Evolutionary conservation across 1,140 invertebrate genomes (phyloP).

Genomic region (Leptinotarsa undecemlineata): DNA sequence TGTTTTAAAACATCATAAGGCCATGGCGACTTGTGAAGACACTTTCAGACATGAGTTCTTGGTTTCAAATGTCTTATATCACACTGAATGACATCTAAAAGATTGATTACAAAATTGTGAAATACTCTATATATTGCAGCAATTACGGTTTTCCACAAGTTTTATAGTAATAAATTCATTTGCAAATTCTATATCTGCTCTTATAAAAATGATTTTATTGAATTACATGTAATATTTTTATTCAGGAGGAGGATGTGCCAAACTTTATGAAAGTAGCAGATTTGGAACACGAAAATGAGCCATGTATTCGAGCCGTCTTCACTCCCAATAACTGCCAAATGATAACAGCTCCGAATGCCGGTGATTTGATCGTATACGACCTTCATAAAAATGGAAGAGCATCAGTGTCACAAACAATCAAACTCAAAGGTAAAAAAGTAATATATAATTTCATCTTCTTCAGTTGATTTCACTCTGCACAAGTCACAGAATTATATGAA

Average conservation of each 20-base stretch:
- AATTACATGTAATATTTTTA: slow-evolving; percentile 9
- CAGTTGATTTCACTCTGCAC: slow-evolving; percentile 21
- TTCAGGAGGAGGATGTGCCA: slow-evolving; percentile 55
- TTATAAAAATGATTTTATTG: too few species aligned
- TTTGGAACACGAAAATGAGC: slow-evolving; percentile 48
- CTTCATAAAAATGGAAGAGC: slow-evolving; percentile 34
- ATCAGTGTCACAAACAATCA: slow-evolving; percentile 39
- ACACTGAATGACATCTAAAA: too few species aligned
- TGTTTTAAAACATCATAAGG: too few species aligned
- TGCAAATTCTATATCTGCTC: too few species aligned
- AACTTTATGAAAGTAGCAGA: slow-evolving; percentile 57
- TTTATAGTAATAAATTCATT: too few species aligned
- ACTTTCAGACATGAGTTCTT: too few species aligned
- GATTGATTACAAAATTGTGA: too few species aligned
- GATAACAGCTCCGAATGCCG: slow-evolving; percentile 41
- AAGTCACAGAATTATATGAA: too few species aligned
- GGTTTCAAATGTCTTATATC: too few species aligned
- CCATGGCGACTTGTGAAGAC: too few species aligned
- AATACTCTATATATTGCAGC: too few species aligned
- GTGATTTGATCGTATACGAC: slow-evolving; percentile 43
- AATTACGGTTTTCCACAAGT: too few species aligned
- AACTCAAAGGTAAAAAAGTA: slow-evolving; percentile 18
- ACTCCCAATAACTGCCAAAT: slow-evolving; percentile 43
- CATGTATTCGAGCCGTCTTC: slow-evolving; percentile 51
- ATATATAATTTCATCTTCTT: background rate